Evolutionary conservation across 2,888 invertebrate species (phyloP).

Genomic region (Glomeris marginata): DNA sequence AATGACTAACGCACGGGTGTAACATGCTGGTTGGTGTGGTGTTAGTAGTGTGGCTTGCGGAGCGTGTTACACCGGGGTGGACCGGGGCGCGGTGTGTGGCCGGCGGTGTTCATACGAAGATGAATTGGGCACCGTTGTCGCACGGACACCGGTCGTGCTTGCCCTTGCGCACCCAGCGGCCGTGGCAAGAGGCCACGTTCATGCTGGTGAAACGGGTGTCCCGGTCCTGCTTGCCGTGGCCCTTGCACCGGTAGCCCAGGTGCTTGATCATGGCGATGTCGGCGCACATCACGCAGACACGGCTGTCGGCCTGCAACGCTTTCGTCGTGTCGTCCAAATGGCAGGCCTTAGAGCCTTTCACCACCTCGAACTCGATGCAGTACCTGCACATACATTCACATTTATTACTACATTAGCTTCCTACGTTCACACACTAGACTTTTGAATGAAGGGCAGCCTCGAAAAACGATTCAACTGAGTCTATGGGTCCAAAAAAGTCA

Average conservation of each 20-base stretch:
- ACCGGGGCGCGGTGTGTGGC: too few species aligned
- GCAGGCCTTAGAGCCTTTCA: slow-evolving; percentile 67
- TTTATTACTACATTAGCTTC: too few species aligned
- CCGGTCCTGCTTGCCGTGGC: slow-evolving; percentile 61
- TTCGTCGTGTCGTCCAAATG: slow-evolving; percentile 57
- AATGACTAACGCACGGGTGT: too few species aligned
- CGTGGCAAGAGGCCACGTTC: slow-evolving; percentile 72
- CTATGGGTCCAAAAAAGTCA: too few species aligned
- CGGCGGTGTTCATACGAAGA: slow-evolving; percentile 25
- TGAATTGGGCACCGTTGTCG: slow-evolving; percentile 26
- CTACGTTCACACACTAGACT: too few species aligned
- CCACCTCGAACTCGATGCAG: slow-evolving; percentile 68
- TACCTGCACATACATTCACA: slow-evolving; percentile 47
- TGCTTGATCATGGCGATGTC: slow-evolving; percentile 60
- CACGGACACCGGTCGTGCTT: slow-evolving; percentile 27
- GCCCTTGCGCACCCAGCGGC: slow-evolving; percentile 58
- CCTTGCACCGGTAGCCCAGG: slow-evolving; percentile 63
- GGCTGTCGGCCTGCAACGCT: slow-evolving; percentile 50
- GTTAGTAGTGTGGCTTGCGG: too few species aligned
- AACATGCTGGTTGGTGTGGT: too few species aligned
- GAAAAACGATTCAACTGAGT: too few species aligned
- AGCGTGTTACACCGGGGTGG: too few species aligned
- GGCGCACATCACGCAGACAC: slow-evolving; percentile 68
- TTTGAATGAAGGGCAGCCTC: too few species aligned
- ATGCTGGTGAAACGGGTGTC: slow-evolving; percentile 70